Evolutionary conservation across 1,140 invertebrate species (phyloP), one percentile per base, ranked within the genome.

Genomic region (Magallana gigas): DNA sequence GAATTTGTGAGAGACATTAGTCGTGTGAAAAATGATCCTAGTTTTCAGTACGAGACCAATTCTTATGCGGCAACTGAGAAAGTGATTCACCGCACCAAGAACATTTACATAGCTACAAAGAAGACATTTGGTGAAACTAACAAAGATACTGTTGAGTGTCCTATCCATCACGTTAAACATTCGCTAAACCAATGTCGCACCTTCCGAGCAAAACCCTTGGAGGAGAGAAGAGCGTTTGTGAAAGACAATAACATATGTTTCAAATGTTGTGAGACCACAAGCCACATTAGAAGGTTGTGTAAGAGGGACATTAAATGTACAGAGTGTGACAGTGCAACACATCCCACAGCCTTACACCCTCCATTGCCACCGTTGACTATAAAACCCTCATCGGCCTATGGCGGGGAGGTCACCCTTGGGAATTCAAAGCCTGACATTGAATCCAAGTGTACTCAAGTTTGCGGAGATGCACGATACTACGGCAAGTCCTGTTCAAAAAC

Each of bases 1-100:
- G 48, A 58, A 8, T 91, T 87, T 84, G 81, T 89, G 18, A 83
- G 81, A 83, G 64, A 90, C 18, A 80, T 81, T n/a, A 57, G 84
- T 57, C 8, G 57, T 4, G 12, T 16, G 57, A 80, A 57, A 56
- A 89, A 89, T 71, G 86, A 89, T 71, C 88, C 86, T n/a, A 62
- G 82, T 5, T 89, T 89, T 76, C 1, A 14, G 9, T 36, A 76
- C n/a, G 29, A 36, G n/a, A 76, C 11, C 68, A 76, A 18, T 14
- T n/a, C n/a, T 18, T 14, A 76, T 36, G 29, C 18, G 36, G 8
- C 16, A 56, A 36, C 14, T 16, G 71, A 80, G 11, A 23, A 2
- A 56, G 81, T 56, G 12, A 56, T 48, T 56, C 29, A 11, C 8
- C 12, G 3, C 6, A 83, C 36, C 11, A 23, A 57, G 14, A 48